These are phyloP conservation scores for Alosa sapidissima DNA, from an alignment of 2,797 vertebrate species.

Conservation along the genomic window DNA sequence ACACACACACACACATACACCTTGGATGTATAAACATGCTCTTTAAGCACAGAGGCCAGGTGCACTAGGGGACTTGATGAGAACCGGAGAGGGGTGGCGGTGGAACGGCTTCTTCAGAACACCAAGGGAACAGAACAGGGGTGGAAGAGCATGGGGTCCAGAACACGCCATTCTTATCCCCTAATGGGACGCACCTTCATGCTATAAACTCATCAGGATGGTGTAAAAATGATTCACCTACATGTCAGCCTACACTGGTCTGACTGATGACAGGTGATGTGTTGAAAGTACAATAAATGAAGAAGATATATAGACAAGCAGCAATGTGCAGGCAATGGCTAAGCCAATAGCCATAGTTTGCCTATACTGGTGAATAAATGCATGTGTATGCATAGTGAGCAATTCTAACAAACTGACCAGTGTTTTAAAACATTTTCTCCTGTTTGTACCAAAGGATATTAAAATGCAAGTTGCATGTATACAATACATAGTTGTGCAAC, in stretches of 20 bases:
- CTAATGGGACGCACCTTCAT: neutral
- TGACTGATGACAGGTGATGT: neutral
- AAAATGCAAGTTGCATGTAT: no score
- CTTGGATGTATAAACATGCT: slow-evolving; percentile 50
- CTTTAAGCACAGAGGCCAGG: slow-evolving; percentile 74
- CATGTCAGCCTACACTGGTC: neutral
- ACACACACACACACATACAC: slow-evolving; percentile 38
- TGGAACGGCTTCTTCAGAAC: slow-evolving; percentile 53
- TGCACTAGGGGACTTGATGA: slow-evolving; percentile 58
- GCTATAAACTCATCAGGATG: neutral
- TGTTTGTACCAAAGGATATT: neutral
- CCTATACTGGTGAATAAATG: neutral
- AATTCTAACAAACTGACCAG: neutral
- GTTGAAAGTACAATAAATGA: neutral
- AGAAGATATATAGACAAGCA: neutral
- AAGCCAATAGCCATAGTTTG: neutral
- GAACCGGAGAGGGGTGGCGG: slow-evolving; percentile 34
- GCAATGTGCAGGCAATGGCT: neutral
- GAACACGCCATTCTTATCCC: neutral
- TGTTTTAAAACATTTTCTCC: neutral
- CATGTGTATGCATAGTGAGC: neutral
- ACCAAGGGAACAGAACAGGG: slow-evolving; percentile 57
- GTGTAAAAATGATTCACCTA: neutral
- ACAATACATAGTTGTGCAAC: neutral
- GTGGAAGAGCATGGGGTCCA: slow-evolving; percentile 3